Evolutionary conservation across 2,888 invertebrate species (phyloP).

Genomic region (Leuctra nigra): DNA sequence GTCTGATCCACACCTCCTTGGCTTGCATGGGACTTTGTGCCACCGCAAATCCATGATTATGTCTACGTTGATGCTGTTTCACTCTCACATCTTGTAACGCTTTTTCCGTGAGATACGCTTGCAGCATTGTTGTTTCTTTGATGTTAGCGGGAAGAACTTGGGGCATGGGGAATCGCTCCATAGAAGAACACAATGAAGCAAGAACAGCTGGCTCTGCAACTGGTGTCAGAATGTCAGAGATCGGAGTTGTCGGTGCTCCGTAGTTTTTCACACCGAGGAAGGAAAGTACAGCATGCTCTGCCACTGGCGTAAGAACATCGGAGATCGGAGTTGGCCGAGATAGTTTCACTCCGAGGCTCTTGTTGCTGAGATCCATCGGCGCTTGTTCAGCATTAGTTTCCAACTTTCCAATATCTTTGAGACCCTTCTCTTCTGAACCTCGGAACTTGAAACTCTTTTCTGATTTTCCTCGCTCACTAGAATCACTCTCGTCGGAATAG

Average conservation of each 20-base stretch:
- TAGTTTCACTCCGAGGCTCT: conserved; percentile 28
- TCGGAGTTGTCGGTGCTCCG: conserved; percentile 31
- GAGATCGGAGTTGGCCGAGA: neutral
- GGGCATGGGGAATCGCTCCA: conserved; percentile 51
- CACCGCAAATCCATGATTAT: neutral
- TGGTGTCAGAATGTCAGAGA: conserved; percentile 50
- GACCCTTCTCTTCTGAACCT: neutral
- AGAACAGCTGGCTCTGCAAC: conserved; percentile 55
- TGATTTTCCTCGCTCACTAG: neutral
- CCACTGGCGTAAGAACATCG: conserved; percentile 53
- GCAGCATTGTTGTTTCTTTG: conserved; percentile 56
- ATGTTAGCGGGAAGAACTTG: conserved; percentile 23
- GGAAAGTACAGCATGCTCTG: conserved; percentile 48
- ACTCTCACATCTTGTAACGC: conserved; percentile 63
- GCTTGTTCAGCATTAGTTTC: neutral
- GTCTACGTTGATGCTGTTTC: conserved; percentile 46
- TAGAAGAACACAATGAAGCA: conserved; percentile 56
- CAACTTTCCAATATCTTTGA: neutral
- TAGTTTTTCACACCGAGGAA: conserved; percentile 10
- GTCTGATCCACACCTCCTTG: neutral
- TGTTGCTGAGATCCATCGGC: conserved; percentile 45
- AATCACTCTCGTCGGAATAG: neutral
- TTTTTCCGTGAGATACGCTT: conserved; percentile 65
- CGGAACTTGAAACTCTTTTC: neutral
- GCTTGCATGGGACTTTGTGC: neutral